Conservation (phyloP, 2,113 vertebrate genomes). For the Ardeotis arabs region DNA sequence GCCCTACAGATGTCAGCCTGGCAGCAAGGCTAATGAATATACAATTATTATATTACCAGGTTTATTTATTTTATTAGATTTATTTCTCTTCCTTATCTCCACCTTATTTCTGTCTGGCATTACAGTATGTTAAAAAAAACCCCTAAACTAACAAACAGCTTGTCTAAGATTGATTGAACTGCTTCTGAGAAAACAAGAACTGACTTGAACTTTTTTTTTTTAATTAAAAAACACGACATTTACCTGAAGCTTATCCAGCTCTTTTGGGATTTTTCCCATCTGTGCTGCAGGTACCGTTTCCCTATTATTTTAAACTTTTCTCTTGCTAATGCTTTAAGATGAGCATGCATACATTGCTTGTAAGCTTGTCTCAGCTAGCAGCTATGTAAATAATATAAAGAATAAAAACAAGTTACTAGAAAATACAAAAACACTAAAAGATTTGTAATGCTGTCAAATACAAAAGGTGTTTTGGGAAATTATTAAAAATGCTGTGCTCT, state of each 20-base stretch:
- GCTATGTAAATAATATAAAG: not conserved
- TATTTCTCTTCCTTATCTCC: not conserved
- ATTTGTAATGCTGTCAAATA: conserved; percentile 53
- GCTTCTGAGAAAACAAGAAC: conserved; percentile 13
- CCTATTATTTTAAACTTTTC: not conserved
- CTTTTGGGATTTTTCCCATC: not conserved
- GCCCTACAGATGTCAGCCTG: not conserved
- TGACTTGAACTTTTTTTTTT: not conserved
- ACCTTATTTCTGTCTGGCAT: not conserved
- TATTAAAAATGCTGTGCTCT: conserved; percentile 50
- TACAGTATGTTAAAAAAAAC: conserved; percentile 5
- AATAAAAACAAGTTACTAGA: not conserved
- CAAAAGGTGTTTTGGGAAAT: conserved; percentile 53
- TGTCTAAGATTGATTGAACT: not conserved
- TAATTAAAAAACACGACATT: not conserved
- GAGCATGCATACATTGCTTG: not conserved
- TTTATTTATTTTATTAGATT: not conserved
- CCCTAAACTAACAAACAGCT: not conserved
- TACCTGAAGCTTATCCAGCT: not conserved
- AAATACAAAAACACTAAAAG: not conserved
- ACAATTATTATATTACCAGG: not conserved
- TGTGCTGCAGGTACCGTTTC: not conserved
- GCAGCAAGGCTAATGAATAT: not conserved
- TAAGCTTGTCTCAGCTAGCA: not conserved
- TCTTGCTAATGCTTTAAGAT: not conserved